Base-by-base conservation (phyloP, 2,888 invertebrate species). In the Leptopilina myrica region DNA sequence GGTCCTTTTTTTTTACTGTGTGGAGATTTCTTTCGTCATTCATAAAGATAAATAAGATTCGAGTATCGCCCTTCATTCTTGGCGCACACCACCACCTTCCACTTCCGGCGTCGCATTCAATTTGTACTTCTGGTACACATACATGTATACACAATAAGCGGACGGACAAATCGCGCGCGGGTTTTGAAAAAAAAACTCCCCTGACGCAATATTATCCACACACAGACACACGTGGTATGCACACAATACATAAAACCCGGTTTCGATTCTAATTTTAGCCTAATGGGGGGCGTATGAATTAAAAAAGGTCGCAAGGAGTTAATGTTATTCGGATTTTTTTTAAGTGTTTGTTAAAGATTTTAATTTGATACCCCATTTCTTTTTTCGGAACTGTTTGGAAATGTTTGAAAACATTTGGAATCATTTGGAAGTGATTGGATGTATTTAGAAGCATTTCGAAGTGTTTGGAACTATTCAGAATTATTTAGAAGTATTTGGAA, bases 141-240 rank as follows among this genome's bases (percentile, higher is more conserved):
- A n/a, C n/a, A n/a, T n/a, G n/a, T 80, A 78, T 76, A 64, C 79
- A 49, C 80, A 77, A 80, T 82, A 78, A 79, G 64, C 79, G 49
- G 49, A 69, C 79, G 49, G 49, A 69, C 67, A 80, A 82, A 80
- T 80, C 66, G 78, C 67, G 80, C 79, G 77, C 53, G 53, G 14
- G 69, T 53, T 69, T 20, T n/a, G n/a, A n/a, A n/a, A n/a, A 20
- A 69, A 69, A 53, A 69, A 67, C 53, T 7, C 20, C 26, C 33
- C 12, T 69, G 69, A 69, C 69, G 69, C 53, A 69, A 69, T 26
- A 53, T 14, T 26, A 53, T 14, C 53, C 53, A 69, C 69, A 69
- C 53, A n/a, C n/a, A n/a, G n/a, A n/a, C n/a, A n/a, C n/a, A 49
- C 49, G 69, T 69, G 69, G 69, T 69, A 69, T 43, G 6, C 26